A percentile compares a stretch with the other conserved stretches of the same genome.
These are phyloP conservation scores for Eilema depressum DNA, from an alignment of 2,888 invertebrate genomes.

Conservation along the genomic window DNA sequence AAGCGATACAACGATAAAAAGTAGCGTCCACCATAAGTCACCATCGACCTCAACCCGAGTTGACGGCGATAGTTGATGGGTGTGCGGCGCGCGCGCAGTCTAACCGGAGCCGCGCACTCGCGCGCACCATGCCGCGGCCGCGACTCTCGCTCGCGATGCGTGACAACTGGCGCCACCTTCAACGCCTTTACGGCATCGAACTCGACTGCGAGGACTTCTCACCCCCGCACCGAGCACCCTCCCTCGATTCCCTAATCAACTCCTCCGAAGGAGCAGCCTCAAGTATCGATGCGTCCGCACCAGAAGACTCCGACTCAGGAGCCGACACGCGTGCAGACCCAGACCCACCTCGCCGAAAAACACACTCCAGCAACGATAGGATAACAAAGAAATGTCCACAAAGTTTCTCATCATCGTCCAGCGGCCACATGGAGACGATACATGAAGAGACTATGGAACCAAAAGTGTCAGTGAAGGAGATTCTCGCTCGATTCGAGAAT, in stretches of 20 bases:
- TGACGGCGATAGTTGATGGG: constrained; percentile 54
- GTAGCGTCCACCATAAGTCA: constrained; percentile 54
- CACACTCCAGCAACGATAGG: constrained; percentile 59
- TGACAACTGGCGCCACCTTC: constrained; percentile 85
- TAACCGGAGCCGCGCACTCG: constrained; percentile 75
- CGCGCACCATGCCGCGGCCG: constrained; percentile 86
- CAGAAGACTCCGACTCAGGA: constrained; percentile 89
- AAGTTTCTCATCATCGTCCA: constrained; percentile 86
- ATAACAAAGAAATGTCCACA: constrained; percentile 78
- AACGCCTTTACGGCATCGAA: constrained; percentile 83
- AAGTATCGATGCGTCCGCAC: constrained; percentile 88
- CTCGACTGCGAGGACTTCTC: constrained; percentile 71
- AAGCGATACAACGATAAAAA: constrained; percentile 38
- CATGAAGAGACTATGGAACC: constrained; percentile 92
- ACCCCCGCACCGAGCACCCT: constrained; percentile 83
- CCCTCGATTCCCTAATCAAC: constrained; percentile 90
- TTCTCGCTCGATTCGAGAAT: constrained; percentile 93
- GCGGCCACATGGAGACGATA: constrained; percentile 93
- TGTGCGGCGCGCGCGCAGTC: constrained; percentile 64
- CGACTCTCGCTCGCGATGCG: constrained; percentile 85
- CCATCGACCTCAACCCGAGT: constrained; percentile 52
- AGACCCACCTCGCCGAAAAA: constrained; percentile 68
- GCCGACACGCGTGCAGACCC: constrained; percentile 87
- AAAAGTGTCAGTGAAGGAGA: constrained; percentile 94
- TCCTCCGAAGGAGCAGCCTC: constrained; percentile 89